These are phyloP conservation scores for Crocidura indochinensis DNA, from an alignment of 2,797 vertebrate species.

Conservation along the genomic window DNA sequence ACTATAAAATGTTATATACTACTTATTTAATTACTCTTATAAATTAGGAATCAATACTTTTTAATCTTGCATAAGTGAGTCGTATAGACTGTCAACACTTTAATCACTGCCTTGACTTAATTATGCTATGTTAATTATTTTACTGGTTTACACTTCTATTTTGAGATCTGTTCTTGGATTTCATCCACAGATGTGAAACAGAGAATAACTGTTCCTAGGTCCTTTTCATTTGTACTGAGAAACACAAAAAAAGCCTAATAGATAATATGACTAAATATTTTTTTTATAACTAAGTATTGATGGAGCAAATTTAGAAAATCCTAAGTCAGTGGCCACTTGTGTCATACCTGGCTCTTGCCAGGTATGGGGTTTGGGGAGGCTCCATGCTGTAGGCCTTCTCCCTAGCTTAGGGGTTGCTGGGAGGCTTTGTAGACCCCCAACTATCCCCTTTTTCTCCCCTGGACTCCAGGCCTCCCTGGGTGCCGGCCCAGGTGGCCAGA, in stretches of 20 bases:
- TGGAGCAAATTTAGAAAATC: neutral
- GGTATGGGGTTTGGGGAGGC: no score
- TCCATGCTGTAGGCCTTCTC: no score
- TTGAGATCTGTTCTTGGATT: slow-evolving; percentile 29
- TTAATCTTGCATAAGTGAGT: slow-evolving; percentile 56
- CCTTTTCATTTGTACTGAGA: slow-evolving; percentile 1
- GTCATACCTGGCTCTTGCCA: no score
- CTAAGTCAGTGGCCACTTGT: neutral
- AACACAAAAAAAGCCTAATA: neutral
- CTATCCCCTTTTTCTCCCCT: no score
- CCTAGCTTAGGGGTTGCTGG: no score
- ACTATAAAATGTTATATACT: neutral
- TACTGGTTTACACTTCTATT: slow-evolving; percentile 1
- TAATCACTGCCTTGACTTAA: slow-evolving; percentile 31
- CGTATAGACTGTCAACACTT: slow-evolving; percentile 23
- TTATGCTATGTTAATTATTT: slow-evolving; percentile 33
- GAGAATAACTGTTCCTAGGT: neutral
- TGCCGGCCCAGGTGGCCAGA: no score
- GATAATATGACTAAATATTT: neutral
- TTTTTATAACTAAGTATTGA: neutral
- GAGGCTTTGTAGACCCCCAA: no score
- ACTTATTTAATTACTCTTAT: slow-evolving; percentile 52
- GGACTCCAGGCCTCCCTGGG: no score
- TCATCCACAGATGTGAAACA: slow-evolving; percentile 29
- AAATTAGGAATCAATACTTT: slow-evolving; percentile 32